phyloP scores from a whole-genome alignment of 1,140 invertebrate genomes.

The Armadillidium nasatum region DNA sequence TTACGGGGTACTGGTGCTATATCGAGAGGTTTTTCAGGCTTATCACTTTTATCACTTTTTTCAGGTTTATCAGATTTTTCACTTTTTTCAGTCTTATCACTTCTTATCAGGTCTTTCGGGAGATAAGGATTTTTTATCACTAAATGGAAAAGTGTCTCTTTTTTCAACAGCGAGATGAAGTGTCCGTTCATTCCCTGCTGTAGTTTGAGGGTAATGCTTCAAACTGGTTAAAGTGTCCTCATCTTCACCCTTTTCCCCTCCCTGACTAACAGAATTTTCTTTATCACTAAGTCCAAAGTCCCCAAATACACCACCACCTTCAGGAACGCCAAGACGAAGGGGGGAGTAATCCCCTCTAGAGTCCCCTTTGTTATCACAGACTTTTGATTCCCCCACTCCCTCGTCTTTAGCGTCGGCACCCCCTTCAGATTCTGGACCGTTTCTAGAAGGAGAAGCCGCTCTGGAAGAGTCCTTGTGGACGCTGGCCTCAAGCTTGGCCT shows the following conservation, averaged over 20 bases:
- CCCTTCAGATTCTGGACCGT: background rate
- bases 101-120: background rate
- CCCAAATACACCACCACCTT: background rate
- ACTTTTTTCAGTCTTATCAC: background rate
- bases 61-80: background rate
- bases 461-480: slow-evolving; percentile 10
- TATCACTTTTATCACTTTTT: background rate
- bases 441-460: slow-evolving; percentile 23
- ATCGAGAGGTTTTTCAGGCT: background rate
- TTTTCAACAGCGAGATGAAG: background rate
- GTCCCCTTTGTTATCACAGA: background rate
- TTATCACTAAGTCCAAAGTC: background rate
- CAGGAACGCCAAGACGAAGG: background rate
- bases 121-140: background rate
- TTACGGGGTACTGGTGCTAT: slow-evolving; percentile 36
- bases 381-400: background rate
- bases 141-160: background rate
- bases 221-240: background rate
- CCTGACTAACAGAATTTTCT: background rate
- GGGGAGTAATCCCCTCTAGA: background rate
- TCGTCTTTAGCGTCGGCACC: background rate
- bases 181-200: background rate
- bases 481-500: slow-evolving; percentile 4
- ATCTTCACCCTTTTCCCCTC: background rate
- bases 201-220: background rate